Base-by-base conservation (phyloP, 2,888 invertebrate species). In the Hydrotaea diabolus region DNA sequence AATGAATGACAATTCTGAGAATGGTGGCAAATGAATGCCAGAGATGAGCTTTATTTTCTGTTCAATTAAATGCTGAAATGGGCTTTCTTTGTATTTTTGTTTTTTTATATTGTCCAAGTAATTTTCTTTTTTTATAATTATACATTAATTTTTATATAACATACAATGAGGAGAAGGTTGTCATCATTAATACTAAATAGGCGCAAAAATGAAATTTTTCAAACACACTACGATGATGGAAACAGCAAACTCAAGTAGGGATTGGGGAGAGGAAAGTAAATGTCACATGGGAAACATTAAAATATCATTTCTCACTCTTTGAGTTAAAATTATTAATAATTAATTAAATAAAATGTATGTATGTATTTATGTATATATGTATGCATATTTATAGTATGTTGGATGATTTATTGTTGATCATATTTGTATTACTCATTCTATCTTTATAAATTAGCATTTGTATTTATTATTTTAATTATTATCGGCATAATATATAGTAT, bases 241-340 rank as follows among this genome's bases (percentile, higher is more conserved):
- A 46, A 19, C 46, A 53, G 26, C 31, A 57, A 80, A 62, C 36
- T 77, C 19, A 31, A 80, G 73, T 15, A 49, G 62, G 17, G 69
- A 39, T 57, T 39, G 57, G 5, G 11, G 26, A 0, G 53, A 69
- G 13, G 19, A 74, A 69, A 73, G 59, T 62, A 53, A 77, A 76
- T 55, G 71, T 69, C 46, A 46, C 43, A 21, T 23, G 43, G 19
- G 21, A 62, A 31, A 46, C 31, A 78, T 73, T 74, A 62, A 43
- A 77, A 66, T 66, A 77, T 59, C 72, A 72, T 77, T 69, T 77
- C 71, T 80, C 79, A 80, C 76, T 85, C 74, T 82, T 79, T 77
- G 57, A 85, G 72, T 79, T 72, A 55, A 71, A 78, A 74, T 39
- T 55, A 71, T 77, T 62, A 72, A 55, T 83, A 75, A 69, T 71